Evolutionary conservation across 1,140 invertebrate genomes (phyloP), one percentile per base, ranked within the genome.

Genomic region (Ostrea edulis): DNA sequence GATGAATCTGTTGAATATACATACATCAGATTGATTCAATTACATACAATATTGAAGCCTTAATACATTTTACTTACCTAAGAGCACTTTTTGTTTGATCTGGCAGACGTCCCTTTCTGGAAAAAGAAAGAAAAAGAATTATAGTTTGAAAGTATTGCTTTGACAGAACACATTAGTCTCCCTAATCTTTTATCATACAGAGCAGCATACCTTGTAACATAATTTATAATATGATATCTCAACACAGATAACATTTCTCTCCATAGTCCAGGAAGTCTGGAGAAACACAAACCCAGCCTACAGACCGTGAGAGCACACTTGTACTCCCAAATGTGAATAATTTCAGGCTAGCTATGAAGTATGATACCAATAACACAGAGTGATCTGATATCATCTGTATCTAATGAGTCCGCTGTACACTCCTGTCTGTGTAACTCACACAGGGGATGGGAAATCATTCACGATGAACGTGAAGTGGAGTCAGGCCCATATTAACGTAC

Each of bases 11-110:
- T 44, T 44, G 35, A 44, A 44, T 44, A 44, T 44, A 44, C 1
- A 44, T 44, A 44, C 35, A 44, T 44, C 35, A 2, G 35, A 44
- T 44, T 44, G 35, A 44, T 1, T 44, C 5, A 44, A 1, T 2
- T 44, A 44, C 35, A 44, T 44, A 44, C 35, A 44, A 44, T 2
- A 44, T 44, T 44, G 1, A 44, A 44, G 5, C 35, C 35, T 44
- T 5, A 62, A 20, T 3, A 62, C 7, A 62, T 62, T 62, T 20
- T 25, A 29, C 68, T 29, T 77, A 77, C 68, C 68, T 77, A 14
- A 77, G 68, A 29, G 68, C 68, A 77, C 68, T 35, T 77, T 77
- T 77, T 77, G 68, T 77, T 35, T 77, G 68, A 11, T 77, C 68
- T 5, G 68, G 25, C 0, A 77, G 68, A 29, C 14, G 25, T 29